Evolutionary conservation across 1,140 invertebrate genomes (phyloP), one percentile per base, ranked within the genome.

Genomic region (Batillaria attramentaria): DNA sequence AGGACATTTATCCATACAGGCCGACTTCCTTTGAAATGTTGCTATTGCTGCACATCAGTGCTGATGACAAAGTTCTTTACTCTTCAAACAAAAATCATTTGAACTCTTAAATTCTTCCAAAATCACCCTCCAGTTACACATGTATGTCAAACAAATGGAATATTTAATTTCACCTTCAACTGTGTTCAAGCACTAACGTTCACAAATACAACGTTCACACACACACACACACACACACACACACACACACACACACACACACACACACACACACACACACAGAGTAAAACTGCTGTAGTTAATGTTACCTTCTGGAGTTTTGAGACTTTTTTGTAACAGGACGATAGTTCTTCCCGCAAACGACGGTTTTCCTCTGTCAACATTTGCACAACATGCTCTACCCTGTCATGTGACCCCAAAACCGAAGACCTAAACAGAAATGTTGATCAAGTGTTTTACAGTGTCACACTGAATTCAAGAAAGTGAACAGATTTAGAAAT

Each of bases 291-390:
- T 50, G 24, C n/a, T n/a, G n/a, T n/a, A n/a, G n/a, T n/a, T n/a
- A n/a, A n/a, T n/a, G n/a, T 77, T 90, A 95, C 95, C 93, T 96
- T 97, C 89, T 96, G 94, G 70, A 96, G 94, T 90, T 95, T 96
- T n/a, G 95, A 94, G 69, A 97, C 95, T 87, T 96, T 95, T 81
- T 94, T 94, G 86, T 95, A 95, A 81, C 94, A 96, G 65, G 94
- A 92, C 69, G 95, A 94, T 0, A 97, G 90, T 89, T 97, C 95
- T 35, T 94, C 90, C 91, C 96, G 96, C 73, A 98, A 93, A 76
- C 94, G 93, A 85, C 94, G 94, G 87, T 97, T 97, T 92, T 98
- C 96, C 79, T 95, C 94, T 41, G 95, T 94, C 1, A 98, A 91
- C 66, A 96, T 93, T 85, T 97, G 95, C 5, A 97, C 93, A 91